These are phyloP conservation scores for Hermaeophaga mercurialis DNA, from an alignment of 2,888 invertebrate genomes.

Conservation along the genomic window DNA sequence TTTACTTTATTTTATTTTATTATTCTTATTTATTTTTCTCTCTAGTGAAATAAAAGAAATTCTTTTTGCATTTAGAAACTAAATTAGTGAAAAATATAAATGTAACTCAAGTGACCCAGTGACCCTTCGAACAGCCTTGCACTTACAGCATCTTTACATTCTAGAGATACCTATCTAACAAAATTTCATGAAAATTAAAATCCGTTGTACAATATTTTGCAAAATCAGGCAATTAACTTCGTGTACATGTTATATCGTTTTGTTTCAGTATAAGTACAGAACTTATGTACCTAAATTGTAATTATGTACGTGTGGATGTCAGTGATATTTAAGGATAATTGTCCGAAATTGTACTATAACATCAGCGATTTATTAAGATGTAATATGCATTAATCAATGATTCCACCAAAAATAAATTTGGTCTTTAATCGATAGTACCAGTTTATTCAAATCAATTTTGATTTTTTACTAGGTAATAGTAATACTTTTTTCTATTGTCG, in stretches of 20 bases:
- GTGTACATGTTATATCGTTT: neutral
- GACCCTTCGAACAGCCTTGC: neutral
- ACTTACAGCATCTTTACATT: neutral
- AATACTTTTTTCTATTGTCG: too few species aligned
- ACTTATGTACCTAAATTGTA: neutral
- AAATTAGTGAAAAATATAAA: too few species aligned
- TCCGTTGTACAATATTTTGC: constrained; percentile 3
- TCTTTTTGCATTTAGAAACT: too few species aligned
- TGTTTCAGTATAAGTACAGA: neutral
- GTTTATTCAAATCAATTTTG: too few species aligned
- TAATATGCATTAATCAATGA: neutral
- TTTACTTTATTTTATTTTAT: too few species aligned
- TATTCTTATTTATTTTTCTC: too few species aligned
- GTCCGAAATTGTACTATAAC: neutral
- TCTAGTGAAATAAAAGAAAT: too few species aligned
- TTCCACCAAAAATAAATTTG: neutral
- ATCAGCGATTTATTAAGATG: neutral
- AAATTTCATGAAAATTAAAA: neutral
- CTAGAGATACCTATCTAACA: neutral
- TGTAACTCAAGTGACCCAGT: neutral
- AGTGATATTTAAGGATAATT: neutral
- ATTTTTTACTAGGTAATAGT: too few species aligned
- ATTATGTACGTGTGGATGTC: neutral
- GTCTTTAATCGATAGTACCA: too few species aligned
- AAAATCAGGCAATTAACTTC: neutral